These are phyloP conservation scores for Hippolais icterina DNA, from an alignment of 2,113 vertebrate species.

Conservation along the genomic window DNA sequence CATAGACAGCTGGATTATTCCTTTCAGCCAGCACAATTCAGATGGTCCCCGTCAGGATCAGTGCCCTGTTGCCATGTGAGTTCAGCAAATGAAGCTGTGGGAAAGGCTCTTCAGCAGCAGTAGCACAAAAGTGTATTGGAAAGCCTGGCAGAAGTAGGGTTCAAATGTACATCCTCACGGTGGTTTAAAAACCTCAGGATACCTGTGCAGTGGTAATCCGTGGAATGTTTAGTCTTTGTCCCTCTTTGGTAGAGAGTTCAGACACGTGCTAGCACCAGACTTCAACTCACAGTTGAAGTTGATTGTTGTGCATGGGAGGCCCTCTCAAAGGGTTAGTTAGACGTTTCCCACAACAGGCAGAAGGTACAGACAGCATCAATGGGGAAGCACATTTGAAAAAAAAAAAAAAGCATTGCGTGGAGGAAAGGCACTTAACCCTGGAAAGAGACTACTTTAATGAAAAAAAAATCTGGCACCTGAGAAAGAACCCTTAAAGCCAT, in stretches of 20 bases:
- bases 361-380: background rate
- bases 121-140: background rate
- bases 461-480: background rate
- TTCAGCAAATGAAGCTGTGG: background rate
- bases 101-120: background rate
- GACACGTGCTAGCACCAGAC: accelerated
- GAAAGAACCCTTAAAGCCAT: background rate
- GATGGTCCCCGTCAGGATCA: background rate
- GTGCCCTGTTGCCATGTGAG: background rate
- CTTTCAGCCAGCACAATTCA: background rate
- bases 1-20: background rate
- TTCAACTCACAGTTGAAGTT: background rate
- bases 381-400: background rate
- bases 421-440: background rate
- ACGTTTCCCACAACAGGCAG: background rate
- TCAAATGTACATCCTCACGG: background rate
- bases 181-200: background rate
- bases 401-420: too few relatives aligned
- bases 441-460: background rate
- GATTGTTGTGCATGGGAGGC: background rate
- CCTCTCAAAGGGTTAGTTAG: background rate
- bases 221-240: accelerated
- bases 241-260: background rate
- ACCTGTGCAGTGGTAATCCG: accelerated
- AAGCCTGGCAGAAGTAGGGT: background rate